Base-by-base conservation (phyloP, 2,888 invertebrate species). In the Tortrix viridana region DNA sequence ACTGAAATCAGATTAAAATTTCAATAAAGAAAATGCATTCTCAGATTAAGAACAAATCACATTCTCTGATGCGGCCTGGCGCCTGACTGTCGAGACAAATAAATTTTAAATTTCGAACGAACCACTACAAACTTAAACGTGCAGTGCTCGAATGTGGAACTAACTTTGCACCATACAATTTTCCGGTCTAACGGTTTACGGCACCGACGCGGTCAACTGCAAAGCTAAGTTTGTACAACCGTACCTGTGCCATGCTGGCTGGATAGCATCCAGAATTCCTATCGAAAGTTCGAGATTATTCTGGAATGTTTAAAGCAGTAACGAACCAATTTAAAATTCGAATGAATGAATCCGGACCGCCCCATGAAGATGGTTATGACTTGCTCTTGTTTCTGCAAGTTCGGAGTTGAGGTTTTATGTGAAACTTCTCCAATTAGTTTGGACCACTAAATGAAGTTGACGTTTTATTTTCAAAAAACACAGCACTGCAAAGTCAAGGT, bases 291-390 rank as follows among this genome's bases (percentile, higher is more conserved):
- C 47, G 63, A 63, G 63, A 63, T 58, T 52, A 58, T 58, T 47
- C 63, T 52, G 38, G 56, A 57, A 19, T 52, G 56, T 57, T 62
- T 55, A 55, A 61, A 41, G 43, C 62, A 50, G 58, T 63, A 63
- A 63, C 53, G 63, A 63, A 63, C 63, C 63, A 63, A 63, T 63
- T 63, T 63, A 58, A 63, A 63, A 63, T 63, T 63, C 63, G 63
- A 63, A 63, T 48, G 63, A 63, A 63, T 48, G 63, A 58, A 63
- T 41, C 53, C 43, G 54, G 26, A 23, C 20, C 53, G 53, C 41
- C 18, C 46, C 38, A 46, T 44, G 62, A 50, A 56, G 62, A 56
- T 18, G 56, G 62, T 56, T 62, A 56, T 56, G 56, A 46, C 50
- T 56, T 46, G 44, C 37, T 41, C 56, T 57, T 62, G 49, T 61